Base-by-base conservation (phyloP, 2,888 invertebrate species). In the Saturnia pavonia region DNA sequence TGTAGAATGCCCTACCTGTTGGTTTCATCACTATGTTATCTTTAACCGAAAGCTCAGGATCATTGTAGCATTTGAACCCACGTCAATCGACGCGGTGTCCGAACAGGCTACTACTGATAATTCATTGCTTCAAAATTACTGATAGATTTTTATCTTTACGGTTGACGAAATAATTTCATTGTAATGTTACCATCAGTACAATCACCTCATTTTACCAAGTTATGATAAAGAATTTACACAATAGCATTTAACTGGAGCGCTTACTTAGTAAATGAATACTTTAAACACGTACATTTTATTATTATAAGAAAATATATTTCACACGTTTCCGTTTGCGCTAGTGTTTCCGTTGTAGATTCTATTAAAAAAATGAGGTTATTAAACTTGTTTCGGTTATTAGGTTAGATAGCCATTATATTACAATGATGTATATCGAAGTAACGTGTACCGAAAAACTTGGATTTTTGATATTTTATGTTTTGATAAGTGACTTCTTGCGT, bases 331-430 rank as follows among this genome's bases (percentile, higher is more conserved):
- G 27, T 14, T 60, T 14, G 14, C 11, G 57, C 22, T 54, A 54
- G 1, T 54, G 22, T 60, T 60, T 27, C 57, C 57, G 57, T 60
- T 60, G 25, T 60, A 60, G 57, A 27, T 60, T 27, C 57, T 60
- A 14, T 14, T 27, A 27, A 60, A 25, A 57, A 25, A 60, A 60
- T 57, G 22, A 60, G 27, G 57, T 60, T 60, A 27, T 60, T 27
- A 14, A 12, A 6, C 25, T 27, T 60, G 16, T 1, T 1, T 60
- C 57, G 27, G 11, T 14, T 60, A n/a, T 60, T 11, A 34, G 34
- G 34, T 34, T 34, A 34, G n/a, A n/a, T n/a, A n/a, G n/a, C n/a
- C n/a, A n/a, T n/a, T n/a, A n/a, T 43, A 12, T 12, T 16, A 48
- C 11, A 45, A 14, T 45, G 12, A 45, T 16, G 45, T 48, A 6